Conservation (phyloP, 2,797 vertebrate genomes). For the Austrolebias charrua region DNA sequence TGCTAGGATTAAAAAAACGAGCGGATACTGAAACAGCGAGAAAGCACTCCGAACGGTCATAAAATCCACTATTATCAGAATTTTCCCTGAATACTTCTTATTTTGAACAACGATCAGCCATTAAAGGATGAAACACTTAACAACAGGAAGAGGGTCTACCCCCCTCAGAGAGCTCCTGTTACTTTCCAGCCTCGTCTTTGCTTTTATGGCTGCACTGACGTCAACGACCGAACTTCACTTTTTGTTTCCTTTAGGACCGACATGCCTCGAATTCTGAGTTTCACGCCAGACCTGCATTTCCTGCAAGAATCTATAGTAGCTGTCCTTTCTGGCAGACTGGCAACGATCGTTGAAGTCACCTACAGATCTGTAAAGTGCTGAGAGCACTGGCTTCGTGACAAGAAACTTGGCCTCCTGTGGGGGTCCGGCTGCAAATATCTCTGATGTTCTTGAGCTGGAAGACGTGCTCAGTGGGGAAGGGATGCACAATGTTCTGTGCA, state of each 20-base stretch:
- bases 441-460: slow-evolving; percentile 55
- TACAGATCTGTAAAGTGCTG: slow-evolving; percentile 37
- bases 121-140: slow-evolving; percentile 52
- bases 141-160: slow-evolving; percentile 58
- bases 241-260: slow-evolving; percentile 57
- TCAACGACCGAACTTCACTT: slow-evolving; percentile 56
- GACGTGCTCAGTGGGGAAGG: slow-evolving; percentile 50
- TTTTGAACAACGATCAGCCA: slow-evolving; percentile 39
- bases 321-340: slow-evolving; percentile 24
- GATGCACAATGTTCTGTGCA: slow-evolving; percentile 22
- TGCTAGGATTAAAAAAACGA: slow-evolving; percentile 12
- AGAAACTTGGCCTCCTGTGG: slow-evolving; percentile 45
- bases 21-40: neutral
- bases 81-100: slow-evolving; percentile 32
- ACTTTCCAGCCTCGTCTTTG: slow-evolving; percentile 52
- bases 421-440: slow-evolving; percentile 59
- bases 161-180: slow-evolving; percentile 50
- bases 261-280: slow-evolving; percentile 42
- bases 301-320: slow-evolving; percentile 59
- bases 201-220: slow-evolving; percentile 61
- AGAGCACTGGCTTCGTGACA: slow-evolving; percentile 51
- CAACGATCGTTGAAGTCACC: slow-evolving; percentile 53
- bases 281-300: slow-evolving; percentile 57
- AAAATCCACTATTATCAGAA: slow-evolving; percentile 32
- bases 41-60: slow-evolving; percentile 30